A percentile compares a stretch with the other conserved stretches of the same genome.
Conservation (phyloP, 2,888 invertebrate genomes). For the Stegophylla sp. region DNA sequence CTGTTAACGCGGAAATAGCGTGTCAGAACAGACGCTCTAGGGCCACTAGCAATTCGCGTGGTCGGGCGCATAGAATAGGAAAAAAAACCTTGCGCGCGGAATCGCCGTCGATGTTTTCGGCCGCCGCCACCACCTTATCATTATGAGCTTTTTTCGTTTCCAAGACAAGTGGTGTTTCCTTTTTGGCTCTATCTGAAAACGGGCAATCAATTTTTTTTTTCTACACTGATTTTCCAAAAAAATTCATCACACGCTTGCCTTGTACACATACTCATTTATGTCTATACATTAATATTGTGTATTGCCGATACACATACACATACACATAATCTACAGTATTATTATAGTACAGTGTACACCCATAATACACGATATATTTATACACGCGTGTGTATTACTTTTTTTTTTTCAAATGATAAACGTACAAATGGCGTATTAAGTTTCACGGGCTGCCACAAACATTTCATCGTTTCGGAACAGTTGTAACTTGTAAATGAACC, state of each 20-base stretch:
- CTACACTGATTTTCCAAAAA: constrained; percentile 25
- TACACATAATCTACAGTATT: too few species aligned
- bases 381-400: constrained; percentile 10
- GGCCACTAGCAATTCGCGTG: neutral
- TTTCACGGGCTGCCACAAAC: constrained; percentile 42
- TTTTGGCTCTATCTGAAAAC: constrained; percentile 55
- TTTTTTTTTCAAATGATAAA: constrained; percentile 40
- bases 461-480: constrained; percentile 31
- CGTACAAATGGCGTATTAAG: constrained; percentile 52
- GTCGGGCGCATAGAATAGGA: neutral
- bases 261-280: neutral
- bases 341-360: neutral
- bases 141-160: constrained; percentile 44
- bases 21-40: neutral
- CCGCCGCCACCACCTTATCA: constrained; percentile 41
- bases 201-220: constrained; percentile 47
- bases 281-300: neutral
- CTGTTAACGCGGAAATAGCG: constrained; percentile 4
- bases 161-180: constrained; percentile 52
- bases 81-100: neutral
- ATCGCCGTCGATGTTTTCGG: constrained; percentile 37
- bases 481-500: neutral
- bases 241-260: neutral
- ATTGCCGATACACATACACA: too few species aligned
- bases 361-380: neutral